These are phyloP conservation scores for Saturnia pavonia DNA, from an alignment of 2,888 invertebrate genomes.

Conservation along the genomic window DNA sequence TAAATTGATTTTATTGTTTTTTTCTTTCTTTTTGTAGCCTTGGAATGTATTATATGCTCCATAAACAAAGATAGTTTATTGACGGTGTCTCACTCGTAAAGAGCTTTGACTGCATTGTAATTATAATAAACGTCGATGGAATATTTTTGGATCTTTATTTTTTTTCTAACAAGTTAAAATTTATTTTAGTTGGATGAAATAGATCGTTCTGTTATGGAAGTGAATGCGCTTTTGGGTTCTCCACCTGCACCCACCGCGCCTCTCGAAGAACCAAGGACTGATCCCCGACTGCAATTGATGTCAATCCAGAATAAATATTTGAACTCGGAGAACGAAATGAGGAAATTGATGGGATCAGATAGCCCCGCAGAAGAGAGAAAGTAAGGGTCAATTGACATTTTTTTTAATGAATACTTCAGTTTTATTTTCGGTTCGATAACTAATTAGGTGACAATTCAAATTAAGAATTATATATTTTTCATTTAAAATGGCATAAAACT, in stretches of 20 bases:
- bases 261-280: not conserved
- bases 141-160: not conserved
- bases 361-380: conserved; percentile 29
- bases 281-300: conserved; percentile 14
- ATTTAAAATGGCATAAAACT: no score
- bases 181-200: conserved; percentile 57
- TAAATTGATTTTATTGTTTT: not conserved
- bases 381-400: not conserved
- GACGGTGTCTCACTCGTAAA: not conserved
- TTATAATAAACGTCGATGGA: no score
- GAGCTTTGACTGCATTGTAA: not conserved
- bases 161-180: not conserved
- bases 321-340: conserved; percentile 44
- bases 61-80: no score
- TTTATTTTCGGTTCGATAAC: no score
- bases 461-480: no score
- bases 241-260: conserved; percentile 31
- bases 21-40: not conserved
- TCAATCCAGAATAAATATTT: conserved; percentile 41
- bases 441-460: not conserved
- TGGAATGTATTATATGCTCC: no score
- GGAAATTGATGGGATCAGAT: conserved; percentile 47
- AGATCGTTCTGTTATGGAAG: conserved; percentile 51
- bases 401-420: not conserved
- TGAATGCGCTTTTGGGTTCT: conserved; percentile 54